These are phyloP conservation scores for Lycia hirtaria DNA, from an alignment of 2,888 invertebrate species.

Conservation along the genomic window DNA sequence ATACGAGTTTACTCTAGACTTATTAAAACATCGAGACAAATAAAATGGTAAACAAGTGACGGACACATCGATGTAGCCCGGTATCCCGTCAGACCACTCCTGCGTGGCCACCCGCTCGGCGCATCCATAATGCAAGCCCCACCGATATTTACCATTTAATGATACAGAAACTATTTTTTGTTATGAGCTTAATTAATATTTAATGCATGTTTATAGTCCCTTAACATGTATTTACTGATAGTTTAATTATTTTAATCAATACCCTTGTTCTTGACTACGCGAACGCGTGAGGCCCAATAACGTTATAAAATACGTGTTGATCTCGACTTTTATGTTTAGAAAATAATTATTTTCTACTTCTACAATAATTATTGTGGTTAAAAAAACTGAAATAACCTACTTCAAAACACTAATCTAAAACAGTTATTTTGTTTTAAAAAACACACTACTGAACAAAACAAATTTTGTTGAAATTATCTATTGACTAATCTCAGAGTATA, in stretches of 20 bases:
- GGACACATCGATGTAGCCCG: slow-evolving; percentile 1
- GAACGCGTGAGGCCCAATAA: slow-evolving; percentile 8
- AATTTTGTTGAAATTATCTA: too few relatives aligned
- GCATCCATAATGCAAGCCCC: slow-evolving; percentile 65
- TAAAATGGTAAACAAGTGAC: slow-evolving; percentile 8
- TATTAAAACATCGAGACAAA: not conserved
- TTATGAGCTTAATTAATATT: slow-evolving; percentile 75
- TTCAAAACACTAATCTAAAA: too few relatives aligned
- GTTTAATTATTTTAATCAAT: slow-evolving; percentile 70
- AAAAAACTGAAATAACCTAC: too few relatives aligned
- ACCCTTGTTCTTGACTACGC: slow-evolving; percentile 28
- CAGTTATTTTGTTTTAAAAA: too few relatives aligned
- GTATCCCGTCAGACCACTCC: slow-evolving; percentile 40
- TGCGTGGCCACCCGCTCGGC: slow-evolving; percentile 23
- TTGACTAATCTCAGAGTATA: too few relatives aligned
- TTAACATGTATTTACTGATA: slow-evolving; percentile 64
- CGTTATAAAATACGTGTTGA: too few relatives aligned
- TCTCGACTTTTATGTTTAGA: too few relatives aligned
- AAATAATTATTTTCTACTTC: too few relatives aligned
- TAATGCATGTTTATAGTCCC: slow-evolving; percentile 68
- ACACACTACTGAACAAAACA: too few relatives aligned
- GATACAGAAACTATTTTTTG: slow-evolving; percentile 68
- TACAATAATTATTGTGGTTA: too few relatives aligned
- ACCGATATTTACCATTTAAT: slow-evolving; percentile 66
- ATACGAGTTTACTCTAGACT: not conserved